Conservation (phyloP, 2,797 vertebrate genomes). For the Caiman crocodilus region DNA sequence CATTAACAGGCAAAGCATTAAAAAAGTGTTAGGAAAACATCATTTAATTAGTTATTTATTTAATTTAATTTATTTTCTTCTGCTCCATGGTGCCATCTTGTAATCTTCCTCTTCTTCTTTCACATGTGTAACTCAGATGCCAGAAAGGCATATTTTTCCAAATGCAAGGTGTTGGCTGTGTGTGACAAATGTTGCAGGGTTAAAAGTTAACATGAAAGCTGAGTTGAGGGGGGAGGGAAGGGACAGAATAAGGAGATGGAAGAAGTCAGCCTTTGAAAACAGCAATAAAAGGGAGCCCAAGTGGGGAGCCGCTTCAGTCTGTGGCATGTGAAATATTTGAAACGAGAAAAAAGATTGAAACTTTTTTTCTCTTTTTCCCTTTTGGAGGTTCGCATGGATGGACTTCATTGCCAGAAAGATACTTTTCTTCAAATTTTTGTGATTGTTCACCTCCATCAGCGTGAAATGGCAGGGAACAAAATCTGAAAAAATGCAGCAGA, state of each 20-base stretch:
- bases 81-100: neutral
- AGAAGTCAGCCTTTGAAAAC: neutral
- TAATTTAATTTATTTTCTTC: neutral
- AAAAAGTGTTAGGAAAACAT: neutral
- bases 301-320: neutral
- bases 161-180: rapidly evolving
- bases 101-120: neutral
- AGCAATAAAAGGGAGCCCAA: neutral
- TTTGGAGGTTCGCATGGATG: neutral
- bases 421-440: neutral
- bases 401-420: neutral
- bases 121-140: neutral
- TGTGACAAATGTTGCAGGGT: neutral
- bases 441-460: neutral
- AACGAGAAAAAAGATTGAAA: neutral
- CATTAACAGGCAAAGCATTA: neutral
- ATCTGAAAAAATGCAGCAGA: neutral
- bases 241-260: neutral
- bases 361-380: too few species aligned
- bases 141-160: neutral
- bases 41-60: neutral
- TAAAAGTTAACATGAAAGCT: neutral
- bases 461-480: neutral
- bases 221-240: neutral
- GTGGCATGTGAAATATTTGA: neutral